Percentiles rank a stretch among this genome's conserved stretches.
phyloP scores from a whole-genome alignment of 2,797 vertebrate genomes.

The Dicrostonyx torquatus region DNA sequence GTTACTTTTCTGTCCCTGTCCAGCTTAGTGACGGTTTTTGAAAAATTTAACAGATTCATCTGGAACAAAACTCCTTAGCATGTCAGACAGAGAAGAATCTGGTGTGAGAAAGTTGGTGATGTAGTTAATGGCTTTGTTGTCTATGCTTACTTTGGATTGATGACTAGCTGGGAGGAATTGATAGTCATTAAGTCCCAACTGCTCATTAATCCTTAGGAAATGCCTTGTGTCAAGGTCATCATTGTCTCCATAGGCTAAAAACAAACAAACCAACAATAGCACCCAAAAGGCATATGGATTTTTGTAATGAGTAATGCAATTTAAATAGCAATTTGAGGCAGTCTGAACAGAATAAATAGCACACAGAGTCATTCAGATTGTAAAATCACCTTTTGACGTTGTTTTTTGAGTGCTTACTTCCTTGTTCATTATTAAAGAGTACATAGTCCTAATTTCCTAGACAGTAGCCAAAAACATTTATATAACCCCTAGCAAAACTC shows the following conservation, averaged over 20 bases:
- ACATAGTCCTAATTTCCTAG: slow-evolving; percentile 35
- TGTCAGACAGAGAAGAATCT: slow-evolving; percentile 29
- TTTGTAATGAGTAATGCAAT: slow-evolving; percentile 61
- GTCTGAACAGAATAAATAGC: slow-evolving; percentile 47
- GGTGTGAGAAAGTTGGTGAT: slow-evolving; percentile 42
- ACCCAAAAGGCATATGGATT: slow-evolving; percentile 61
- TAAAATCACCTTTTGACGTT: slow-evolving; percentile 2
- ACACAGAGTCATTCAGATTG: slow-evolving; percentile 45
- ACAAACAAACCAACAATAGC: slow-evolving; percentile 55
- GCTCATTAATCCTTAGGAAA: slow-evolving; percentile 66
- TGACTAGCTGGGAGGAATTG: slow-evolving; percentile 53
- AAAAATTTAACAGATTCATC: background rate
- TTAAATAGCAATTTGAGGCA: slow-evolving; percentile 53
- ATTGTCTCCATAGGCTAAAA: slow-evolving; percentile 55
- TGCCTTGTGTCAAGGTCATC: slow-evolving; percentile 58
- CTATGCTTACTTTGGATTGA: slow-evolving; percentile 54
- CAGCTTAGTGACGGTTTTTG: background rate
- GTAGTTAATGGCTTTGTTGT: slow-evolving; percentile 55
- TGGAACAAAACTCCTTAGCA: background rate
- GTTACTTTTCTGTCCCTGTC: background rate
- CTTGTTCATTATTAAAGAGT: slow-evolving; percentile 55
- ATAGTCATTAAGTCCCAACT: slow-evolving; percentile 65
- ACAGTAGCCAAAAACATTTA: background rate
- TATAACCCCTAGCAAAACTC: slow-evolving; percentile 22
- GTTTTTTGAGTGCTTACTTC: background rate